Evolutionary conservation across 2,113 vertebrate species (phyloP), one percentile per base, ranked within the genome.

Genomic region (Daboia siamensis): DNA sequence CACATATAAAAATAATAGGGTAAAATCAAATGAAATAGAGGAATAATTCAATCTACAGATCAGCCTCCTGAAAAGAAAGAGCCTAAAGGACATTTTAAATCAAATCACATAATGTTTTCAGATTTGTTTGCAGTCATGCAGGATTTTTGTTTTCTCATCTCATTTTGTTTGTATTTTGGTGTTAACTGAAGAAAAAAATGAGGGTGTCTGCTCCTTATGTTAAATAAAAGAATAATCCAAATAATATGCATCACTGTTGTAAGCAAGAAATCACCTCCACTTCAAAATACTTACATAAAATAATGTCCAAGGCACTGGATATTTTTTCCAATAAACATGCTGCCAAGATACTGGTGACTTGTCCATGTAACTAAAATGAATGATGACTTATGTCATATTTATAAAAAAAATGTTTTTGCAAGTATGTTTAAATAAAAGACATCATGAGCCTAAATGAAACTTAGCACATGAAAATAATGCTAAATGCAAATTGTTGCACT

Each of bases 361-460:
- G 91, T 95, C 91, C 87, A 57, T 93, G 87, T 64, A 96, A 89
- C 93, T 94, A 95, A 86, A 13, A 96, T 95, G 94, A 97, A 94
- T 94, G 95, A 97, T 93, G 93, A 91, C 55, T 55, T 88, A 51
- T 87, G 85, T 7, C 61, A 64, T 59, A 59, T 94, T 94, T 96
- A 96, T 94, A 96, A 97, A 96, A 96, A 96, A 96, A 96, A 92
- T 93, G 88, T 96, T 96, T 91, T 94, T 94, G 91, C 55, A 90
- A 96, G 89, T 91, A 87, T 95, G 89, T 91, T 96, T 96, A 97
- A 95, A 96, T 94, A 96, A 96, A 95, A 96, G 88, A 91, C 90
- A 93, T 48, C 46, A 91, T 80, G 95, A 96, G 92, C 57, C 94
- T 95, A 96, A 96, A 95, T 90, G 64, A 95, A 97, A 95, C 85